Conservation (phyloP, 2,888 invertebrate species). For the Apamea crenata region DNA sequence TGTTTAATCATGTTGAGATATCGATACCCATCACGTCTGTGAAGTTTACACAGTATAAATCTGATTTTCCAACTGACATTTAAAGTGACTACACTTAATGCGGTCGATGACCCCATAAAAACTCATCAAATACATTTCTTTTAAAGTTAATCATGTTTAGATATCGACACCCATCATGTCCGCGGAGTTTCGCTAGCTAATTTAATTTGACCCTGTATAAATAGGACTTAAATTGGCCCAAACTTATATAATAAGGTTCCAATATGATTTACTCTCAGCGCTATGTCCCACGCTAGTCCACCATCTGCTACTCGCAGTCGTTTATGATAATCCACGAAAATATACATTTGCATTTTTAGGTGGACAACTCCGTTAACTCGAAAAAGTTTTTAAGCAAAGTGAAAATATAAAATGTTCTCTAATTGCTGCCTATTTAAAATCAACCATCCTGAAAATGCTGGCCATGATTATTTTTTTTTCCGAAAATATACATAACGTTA, state of each 20-base stretch:
- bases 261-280: slow-evolving; percentile 19
- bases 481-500: background rate
- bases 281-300: background rate
- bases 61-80: too few species aligned
- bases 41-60: too few species aligned
- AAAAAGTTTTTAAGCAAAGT: slow-evolving; percentile 32
- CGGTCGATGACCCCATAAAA: background rate
- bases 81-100: background rate
- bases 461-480: background rate
- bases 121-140: too few species aligned
- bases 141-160: background rate
- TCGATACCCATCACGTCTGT: too few species aligned
- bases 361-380: slow-evolving; percentile 25
- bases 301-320: slow-evolving; percentile 32
- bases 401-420: slow-evolving; percentile 20
- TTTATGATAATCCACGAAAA: slow-evolving; percentile 48
- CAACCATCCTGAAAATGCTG: slow-evolving; percentile 2
- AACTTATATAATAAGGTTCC: background rate
- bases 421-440: slow-evolving; percentile 30
- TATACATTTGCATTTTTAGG: slow-evolving; percentile 47
- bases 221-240: slow-evolving; percentile 11
- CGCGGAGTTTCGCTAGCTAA: background rate
- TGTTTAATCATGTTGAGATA: too few species aligned
- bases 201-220: background rate
- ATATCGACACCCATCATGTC: background rate